Evolutionary conservation across 2,113 vertebrate species (phyloP), one percentile per base, ranked within the genome.

Genomic region (Ellobius talpinus): DNA sequence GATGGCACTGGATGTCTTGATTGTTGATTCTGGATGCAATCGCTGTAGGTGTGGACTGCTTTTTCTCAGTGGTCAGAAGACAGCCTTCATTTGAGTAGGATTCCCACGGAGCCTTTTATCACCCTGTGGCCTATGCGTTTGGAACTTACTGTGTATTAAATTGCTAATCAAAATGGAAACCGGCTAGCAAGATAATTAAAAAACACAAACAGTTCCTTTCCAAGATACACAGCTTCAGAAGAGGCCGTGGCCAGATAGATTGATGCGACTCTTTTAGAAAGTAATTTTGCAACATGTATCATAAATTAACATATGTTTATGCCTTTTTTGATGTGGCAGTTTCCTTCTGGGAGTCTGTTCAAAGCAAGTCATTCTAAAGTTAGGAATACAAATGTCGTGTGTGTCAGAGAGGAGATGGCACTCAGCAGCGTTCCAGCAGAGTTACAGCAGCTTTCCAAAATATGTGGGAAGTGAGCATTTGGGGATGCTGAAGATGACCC

Each of bases 301-400:
- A 95, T 52, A 72, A 72, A 92, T 92, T 24, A 58, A 6, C 74
- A 17, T 47, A 23, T 86, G 65, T 39, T 68, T 73, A 76, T 26
- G 36, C 42, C 58, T 55, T 79, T 89, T 96, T 88, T 88, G 47
- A 82, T 76, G 17, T 39, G 42, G 31, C 33, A 29, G 3, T 90
- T 84, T 96, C 10, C 93, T 96, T 81, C 78, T 89, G 61, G 77
- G 85, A 92, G 26, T 89, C 26, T 74, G 19, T 85, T 91, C 58
- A 93, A 79, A 96, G 55, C 58, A 89, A 89, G 91, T 85, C 42
- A 66, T 87, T 87, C 39, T 63, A 65, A 94, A 78, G 36, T 91
- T 85, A 89, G 74, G 85, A 88, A 78, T 87, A 58, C 70, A n/a
- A 89, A n/a, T 42, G 50, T 29, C 5, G 0, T 66, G 4, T 36